Conservation (phyloP, 2,113 vertebrate species). For the Haemorhous mexicanus region DNA sequence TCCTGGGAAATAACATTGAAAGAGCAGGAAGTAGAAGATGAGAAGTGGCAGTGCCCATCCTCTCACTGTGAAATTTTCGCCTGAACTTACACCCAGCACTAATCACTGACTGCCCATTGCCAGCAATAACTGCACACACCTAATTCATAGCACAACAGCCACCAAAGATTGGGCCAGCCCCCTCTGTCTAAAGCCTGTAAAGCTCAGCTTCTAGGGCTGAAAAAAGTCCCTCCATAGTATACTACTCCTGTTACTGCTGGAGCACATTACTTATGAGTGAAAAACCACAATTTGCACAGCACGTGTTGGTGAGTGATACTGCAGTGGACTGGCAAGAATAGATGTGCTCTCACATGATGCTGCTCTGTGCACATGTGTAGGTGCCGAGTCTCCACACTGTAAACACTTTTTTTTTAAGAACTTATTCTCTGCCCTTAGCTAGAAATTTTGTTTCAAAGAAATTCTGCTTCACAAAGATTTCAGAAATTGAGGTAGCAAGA, state of each 20-base stretch:
- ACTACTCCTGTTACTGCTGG: not conserved
- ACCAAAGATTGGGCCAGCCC: not conserved
- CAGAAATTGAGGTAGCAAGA: not conserved
- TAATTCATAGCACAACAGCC: not conserved
- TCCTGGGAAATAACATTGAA: not conserved
- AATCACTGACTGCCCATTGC: not conserved
- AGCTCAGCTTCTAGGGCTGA: not conserved
- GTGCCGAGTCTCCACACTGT: rapidly evolving
- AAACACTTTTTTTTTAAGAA: not conserved
- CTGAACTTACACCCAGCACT: not conserved
- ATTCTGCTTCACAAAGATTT: not conserved
- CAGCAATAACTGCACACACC: not conserved
- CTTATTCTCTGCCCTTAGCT: not conserved
- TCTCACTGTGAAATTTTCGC: not conserved
- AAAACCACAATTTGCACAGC: not conserved
- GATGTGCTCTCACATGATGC: not conserved
- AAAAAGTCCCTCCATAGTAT: not conserved
- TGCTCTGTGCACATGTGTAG: not conserved
- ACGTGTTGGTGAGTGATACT: not conserved
- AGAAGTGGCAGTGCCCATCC: not conserved
- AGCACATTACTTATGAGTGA: not conserved
- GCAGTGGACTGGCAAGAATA: not conserved
- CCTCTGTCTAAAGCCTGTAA: not conserved
- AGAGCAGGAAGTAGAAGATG: not conserved
- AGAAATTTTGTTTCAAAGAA: not conserved